Base-by-base conservation (phyloP, 2,797 vertebrate species). In the Poeciliopsis turneri region DNA sequence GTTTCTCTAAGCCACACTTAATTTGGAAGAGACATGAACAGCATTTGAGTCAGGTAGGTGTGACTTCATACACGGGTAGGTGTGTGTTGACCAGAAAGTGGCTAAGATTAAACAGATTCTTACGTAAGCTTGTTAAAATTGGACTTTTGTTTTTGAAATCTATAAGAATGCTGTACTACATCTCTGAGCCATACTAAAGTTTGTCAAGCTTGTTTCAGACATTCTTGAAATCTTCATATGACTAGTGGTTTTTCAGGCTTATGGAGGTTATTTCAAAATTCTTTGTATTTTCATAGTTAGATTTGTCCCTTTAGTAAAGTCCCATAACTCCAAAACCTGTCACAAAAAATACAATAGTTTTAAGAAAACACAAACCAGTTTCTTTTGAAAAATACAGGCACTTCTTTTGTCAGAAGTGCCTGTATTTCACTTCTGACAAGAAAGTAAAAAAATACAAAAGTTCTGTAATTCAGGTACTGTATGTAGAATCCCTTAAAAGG, bases 61-160 rank as follows among this genome's bases (percentile, higher is more conserved):
- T 10, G 51, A 53, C 49, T 23, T 23, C 9, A 51, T 8, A 51
- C 51, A 51, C 20, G 2, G 49, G 20, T 51, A 16, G 25, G 15
- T 61, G 57, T 33, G 57, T 61, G 57, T 33, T 61, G 57, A 61
- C 33, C 57, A 61, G 57, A 61, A 61, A 61, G 57, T 61, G 59
- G 30, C 59, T 33, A 9, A 18, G 30, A 33, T 7, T 33, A 61
- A 61, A 61, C 16, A 18, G 15, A 15, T 33, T 13, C 15, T 18
- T 7, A 33, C 5, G 5, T 33, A 33, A 61, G 25, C 28, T 61
- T 33, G 57, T 15, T 61, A 61, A 61, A 61, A 61, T 28, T 16
- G 28, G 15, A 15, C 15, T 30, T 28, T 59, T 30, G 57, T 59
- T 59, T 59, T 59, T 59, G 30, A 59, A 59, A 16, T 59, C 4